These are phyloP conservation scores for Stenichneumon culpator DNA, from an alignment of 2,888 invertebrate species.

Conservation along the genomic window DNA sequence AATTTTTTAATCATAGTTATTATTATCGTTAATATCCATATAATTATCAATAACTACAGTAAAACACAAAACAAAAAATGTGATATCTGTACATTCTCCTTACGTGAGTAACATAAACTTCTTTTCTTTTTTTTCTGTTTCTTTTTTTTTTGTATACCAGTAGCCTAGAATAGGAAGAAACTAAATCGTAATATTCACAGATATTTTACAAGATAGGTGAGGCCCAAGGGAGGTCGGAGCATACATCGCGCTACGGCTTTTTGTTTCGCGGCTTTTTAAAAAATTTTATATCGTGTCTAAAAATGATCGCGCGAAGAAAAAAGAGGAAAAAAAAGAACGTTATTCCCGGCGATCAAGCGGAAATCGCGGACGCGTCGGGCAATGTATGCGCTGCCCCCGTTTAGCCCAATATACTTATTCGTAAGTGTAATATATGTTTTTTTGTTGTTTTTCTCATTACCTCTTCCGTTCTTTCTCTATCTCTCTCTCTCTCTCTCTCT, in stretches of 20 bases:
- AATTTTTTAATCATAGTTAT: conserved; percentile 85
- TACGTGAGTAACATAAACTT: conserved; percentile 84
- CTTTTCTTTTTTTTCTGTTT: conserved; percentile 73
- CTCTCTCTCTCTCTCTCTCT: conserved; percentile 68
- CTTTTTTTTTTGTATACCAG: conserved; percentile 81
- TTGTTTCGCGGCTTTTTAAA: conserved; percentile 13
- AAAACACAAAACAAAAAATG: conserved; percentile 85
- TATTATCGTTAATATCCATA: conserved; percentile 85
- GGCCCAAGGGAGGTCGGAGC: conserved; percentile 75
- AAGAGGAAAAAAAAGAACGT: conserved; percentile 51
- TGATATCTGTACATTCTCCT: conserved; percentile 85
- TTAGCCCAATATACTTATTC: conserved; percentile 80
- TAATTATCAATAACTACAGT: conserved; percentile 85
- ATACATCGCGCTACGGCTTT: conserved; percentile 74
- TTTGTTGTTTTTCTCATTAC: conserved; percentile 71
- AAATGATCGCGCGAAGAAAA: conserved; percentile 60
- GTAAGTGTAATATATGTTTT: conserved; percentile 81
- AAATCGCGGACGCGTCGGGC: conserved; percentile 61
- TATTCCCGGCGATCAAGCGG: conserved; percentile 55
- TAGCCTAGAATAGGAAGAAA: conserved; percentile 85
- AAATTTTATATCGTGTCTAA: conserved; percentile 53
- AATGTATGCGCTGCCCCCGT: conserved; percentile 75
- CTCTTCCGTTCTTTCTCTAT: conserved; percentile 56
- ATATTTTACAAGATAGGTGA: conserved; percentile 85
- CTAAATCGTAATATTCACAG: conserved; percentile 85